Base-by-base conservation (phyloP, 2,797 vertebrate genomes). In the Hylomyscus alleni region DNA sequence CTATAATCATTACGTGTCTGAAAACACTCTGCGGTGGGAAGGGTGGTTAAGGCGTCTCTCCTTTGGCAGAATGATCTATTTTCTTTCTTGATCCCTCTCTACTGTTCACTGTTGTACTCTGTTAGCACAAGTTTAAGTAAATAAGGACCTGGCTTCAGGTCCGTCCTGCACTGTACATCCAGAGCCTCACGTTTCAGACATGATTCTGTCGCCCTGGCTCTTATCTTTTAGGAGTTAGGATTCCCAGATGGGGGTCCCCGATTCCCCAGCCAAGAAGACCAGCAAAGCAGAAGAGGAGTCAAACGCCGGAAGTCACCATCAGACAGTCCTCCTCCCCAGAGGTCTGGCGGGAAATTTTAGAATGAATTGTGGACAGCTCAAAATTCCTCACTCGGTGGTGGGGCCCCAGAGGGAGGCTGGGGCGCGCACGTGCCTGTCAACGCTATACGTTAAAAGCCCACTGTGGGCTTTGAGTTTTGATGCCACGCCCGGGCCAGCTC, bases 21-120 rank as follows among this genome's bases (percentile, higher is more conserved):
- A 81, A 29, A 92, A 82, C 44, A 91, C 50, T 78, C 72, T 67
- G 69, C 1, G 24, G 89, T 86, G 84, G 93, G 80, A 91, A 95
- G 44, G 73, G 31, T 83, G 86, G 82, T 24, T 54, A 75, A 20
- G 44, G 50, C 78, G 10, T 34, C 31, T 2, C 1, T 31, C 3
- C 31, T 60, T 26, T 10, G 37, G 20, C 50, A 81, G 37, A 58
- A 81, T 72, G 22, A 34, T 47, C 12, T 93, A 44, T 54, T 56
- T 69, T 81, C 77, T 52, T 88, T 72, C n/a, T 85, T 24, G 6
- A 37, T 40, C 78, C 34, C n/a, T 72, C 15, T 85, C 72, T 83
- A 34, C 17, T n/a, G 4, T 10, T 58, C 40, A 40, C 34, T 10
- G 40, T 12, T 54, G 44, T 81, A 62, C 34, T 4, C 24, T 2